Evolutionary conservation across 2,888 invertebrate species (phyloP).

Genomic region (Cecidostiba fungosa): DNA sequence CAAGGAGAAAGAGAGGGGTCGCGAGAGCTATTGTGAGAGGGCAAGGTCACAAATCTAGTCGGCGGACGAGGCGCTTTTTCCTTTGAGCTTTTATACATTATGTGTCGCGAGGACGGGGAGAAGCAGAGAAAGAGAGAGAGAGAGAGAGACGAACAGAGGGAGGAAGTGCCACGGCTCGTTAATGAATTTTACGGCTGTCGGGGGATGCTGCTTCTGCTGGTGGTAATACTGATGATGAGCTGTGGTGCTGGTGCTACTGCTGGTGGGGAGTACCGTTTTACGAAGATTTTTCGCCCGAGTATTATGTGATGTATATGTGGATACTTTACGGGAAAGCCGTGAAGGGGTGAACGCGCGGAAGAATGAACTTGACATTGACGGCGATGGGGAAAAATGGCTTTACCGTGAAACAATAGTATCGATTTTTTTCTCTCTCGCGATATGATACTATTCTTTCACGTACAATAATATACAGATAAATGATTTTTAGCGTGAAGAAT

Average conservation of each 20-base stretch:
- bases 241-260: no score
- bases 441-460: no score
- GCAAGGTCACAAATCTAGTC: conserved; percentile 79
- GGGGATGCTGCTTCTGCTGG: conserved; percentile 52
- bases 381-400: not conserved
- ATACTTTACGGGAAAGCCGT: not conserved
- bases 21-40: conserved; percentile 72
- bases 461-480: no score
- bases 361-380: conserved; percentile 19
- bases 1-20: conserved; percentile 74
- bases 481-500: no score
- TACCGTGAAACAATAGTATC: no score
- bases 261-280: not conserved
- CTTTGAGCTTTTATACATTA: conserved; percentile 67
- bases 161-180: conserved; percentile 52
- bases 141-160: conserved; percentile 51
- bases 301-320: not conserved
- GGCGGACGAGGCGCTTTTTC: conserved; percentile 68
- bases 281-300: not conserved
- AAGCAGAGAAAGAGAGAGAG: no score
- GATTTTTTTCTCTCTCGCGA: not conserved
- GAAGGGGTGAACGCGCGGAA: not conserved
- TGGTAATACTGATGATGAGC: conserved; percentile 14
- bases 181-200: conserved; percentile 50
- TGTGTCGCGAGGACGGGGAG: conserved; percentile 6